These are phyloP conservation scores for Meloidogyne hapla DNA, from an alignment of 1,140 invertebrate species.

Conservation along the genomic window DNA sequence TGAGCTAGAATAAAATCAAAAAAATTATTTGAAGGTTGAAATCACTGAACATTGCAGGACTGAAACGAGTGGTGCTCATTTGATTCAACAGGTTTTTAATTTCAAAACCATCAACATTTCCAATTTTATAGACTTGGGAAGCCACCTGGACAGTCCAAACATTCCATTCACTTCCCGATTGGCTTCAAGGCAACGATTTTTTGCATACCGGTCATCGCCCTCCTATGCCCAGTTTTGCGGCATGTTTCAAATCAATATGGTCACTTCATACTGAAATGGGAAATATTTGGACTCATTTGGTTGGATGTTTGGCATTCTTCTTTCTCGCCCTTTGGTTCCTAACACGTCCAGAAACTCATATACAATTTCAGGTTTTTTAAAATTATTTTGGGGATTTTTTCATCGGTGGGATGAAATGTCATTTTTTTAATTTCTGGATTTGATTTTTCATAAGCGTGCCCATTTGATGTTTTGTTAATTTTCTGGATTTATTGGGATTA, in stretches of 20 bases:
- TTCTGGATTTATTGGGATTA: too few relatives aligned
- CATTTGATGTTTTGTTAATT: too few relatives aligned
- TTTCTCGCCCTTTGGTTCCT: conserved; percentile 81
- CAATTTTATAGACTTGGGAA: conserved; percentile 45
- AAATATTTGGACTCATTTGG: conserved; percentile 94
- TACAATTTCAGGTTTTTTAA: conserved; percentile 68
- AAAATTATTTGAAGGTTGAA: conserved; percentile 34
- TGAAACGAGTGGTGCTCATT: conserved; percentile 38
- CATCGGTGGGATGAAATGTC: too few relatives aligned
- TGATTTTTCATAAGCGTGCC: too few relatives aligned
- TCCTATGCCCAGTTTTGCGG: conserved; percentile 87
- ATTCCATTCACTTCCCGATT: conserved; percentile 74
- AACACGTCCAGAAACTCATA: conserved; percentile 71
- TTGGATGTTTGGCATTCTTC: conserved; percentile 78
- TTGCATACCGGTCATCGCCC: conserved; percentile 89
- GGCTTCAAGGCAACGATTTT: conserved; percentile 98
- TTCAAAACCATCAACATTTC: not conserved
- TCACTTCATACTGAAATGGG: conserved; percentile 83
- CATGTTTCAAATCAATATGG: conserved; percentile 83
- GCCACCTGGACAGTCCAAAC: conserved; percentile 61
- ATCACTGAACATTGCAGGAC: conserved; percentile 47
- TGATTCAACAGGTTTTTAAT: conserved; percentile 33
- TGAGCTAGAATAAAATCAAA: not conserved
- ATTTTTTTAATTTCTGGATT: too few relatives aligned
- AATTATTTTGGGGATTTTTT: too few relatives aligned